Conservation (phyloP, 2,113 vertebrate species). For the Gavialis gangeticus region DNA sequence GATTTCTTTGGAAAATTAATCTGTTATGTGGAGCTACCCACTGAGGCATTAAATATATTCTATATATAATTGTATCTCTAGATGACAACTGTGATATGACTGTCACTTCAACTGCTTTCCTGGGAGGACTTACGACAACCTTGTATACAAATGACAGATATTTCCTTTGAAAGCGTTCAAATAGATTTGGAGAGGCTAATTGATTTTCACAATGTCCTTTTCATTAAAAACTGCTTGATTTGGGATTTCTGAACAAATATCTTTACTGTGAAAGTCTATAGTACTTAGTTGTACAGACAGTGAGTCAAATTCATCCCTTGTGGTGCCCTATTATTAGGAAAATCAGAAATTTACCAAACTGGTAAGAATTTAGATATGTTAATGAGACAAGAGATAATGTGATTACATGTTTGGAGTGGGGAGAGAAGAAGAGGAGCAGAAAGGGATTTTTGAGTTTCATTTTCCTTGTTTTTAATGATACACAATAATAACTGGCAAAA, state of each 20-base stretch:
- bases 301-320: neutral
- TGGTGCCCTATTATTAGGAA: neutral
- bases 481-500: fast-evolving
- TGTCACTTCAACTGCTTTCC: slow-evolving; percentile 27
- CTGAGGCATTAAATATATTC: slow-evolving; percentile 71
- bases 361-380: neutral
- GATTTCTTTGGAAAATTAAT: slow-evolving; percentile 78
- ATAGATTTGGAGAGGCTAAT: slow-evolving; percentile 18
- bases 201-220: slow-evolving; percentile 17
- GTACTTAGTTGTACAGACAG: neutral
- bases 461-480: neutral
- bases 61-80: slow-evolving; percentile 64
- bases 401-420: too few species aligned
- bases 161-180: neutral
- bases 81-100: slow-evolving; percentile 15
- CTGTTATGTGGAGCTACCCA: slow-evolving; percentile 53
- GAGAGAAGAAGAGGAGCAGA: neutral
- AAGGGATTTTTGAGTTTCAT: neutral
- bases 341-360: neutral
- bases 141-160: neutral
- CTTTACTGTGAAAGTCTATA: neutral
- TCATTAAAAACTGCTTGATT: neutral
- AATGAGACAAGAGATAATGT: neutral
- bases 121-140: neutral
- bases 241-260: neutral